These are phyloP conservation scores for Dendronephthya gigantea DNA, from an alignment of 64 coral and sea anemone genomes.

Conservation along the genomic window DNA sequence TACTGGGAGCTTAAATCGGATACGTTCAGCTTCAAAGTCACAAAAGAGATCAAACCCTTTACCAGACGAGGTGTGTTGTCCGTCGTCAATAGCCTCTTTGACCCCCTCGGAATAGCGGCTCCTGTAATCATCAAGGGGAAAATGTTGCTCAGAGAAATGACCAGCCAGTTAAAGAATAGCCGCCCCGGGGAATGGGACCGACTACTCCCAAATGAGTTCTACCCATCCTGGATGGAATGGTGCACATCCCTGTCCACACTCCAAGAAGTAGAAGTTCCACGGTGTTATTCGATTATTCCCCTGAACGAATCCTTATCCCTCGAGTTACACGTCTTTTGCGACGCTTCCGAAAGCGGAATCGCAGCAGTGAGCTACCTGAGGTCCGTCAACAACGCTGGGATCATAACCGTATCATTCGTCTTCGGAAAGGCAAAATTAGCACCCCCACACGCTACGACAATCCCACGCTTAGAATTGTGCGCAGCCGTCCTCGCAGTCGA, in stretches of 20 bases:
- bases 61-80: slow-evolving; percentile 58
- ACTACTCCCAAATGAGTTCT: slow-evolving; percentile 19
- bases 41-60: slow-evolving; percentile 37
- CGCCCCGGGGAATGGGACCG: slow-evolving; percentile 38
- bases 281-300: not conserved
- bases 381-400: not conserved
- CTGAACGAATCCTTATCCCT: not conserved
- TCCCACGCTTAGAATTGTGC: slow-evolving; percentile 43
- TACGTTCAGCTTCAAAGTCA: slow-evolving; percentile 40
- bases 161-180: not conserved
- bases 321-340: slow-evolving; percentile 52
- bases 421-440: slow-evolving; percentile 50
- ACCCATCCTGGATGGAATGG: slow-evolving; percentile 33
- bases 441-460: slow-evolving; percentile 37
- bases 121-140: slow-evolving; percentile 48
- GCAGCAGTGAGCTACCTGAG: slow-evolving; percentile 37
- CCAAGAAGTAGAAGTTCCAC: slow-evolving; percentile 7
- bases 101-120: slow-evolving; percentile 44
- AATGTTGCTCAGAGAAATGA: slow-evolving; percentile 21
- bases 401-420: slow-evolving; percentile 29
- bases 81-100: slow-evolving; percentile 50
- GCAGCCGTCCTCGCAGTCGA: slow-evolving; percentile 40
- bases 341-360: slow-evolving; percentile 29
- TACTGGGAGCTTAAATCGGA: slow-evolving; percentile 43
- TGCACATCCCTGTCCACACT: slow-evolving; percentile 25